Base-by-base conservation (phyloP, 1,140 invertebrate species). In the Epicauta chinensis region DNA sequence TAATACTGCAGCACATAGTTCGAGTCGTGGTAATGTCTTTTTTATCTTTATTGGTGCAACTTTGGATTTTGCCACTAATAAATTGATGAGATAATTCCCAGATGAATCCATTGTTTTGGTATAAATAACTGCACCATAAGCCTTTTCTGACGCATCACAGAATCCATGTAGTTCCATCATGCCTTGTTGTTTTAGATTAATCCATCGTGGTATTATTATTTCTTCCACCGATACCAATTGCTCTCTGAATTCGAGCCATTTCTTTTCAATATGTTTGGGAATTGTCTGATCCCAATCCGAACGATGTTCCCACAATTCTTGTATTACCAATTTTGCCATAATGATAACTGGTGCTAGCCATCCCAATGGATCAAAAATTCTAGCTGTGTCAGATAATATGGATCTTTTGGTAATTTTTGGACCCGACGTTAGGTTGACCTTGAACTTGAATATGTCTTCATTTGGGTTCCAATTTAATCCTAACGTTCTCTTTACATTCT, bases 31-130 rank as follows among this genome's bases (percentile, higher is more conserved):
- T 4, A 65, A 47, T 7, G 58, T 66, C n/a, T 40, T 48, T n/a
- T 50, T 57, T 2, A 17, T 29, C 43, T 68, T 68, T 6, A 69
- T 15, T 6, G 64, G 67, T 2, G 63, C 61, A 7, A 69, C 60
- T 11, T 41, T 51, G 38, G 51, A 62, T 59, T 65, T 69, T 7
- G 67, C 59, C 17, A 16, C 43, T 45, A 69, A 38, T 39, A 67
- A 51, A n/a, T 37, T 29, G 3, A 53, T 34, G 63, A 46, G n/a
- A n/a, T n/a, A n/a, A n/a, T n/a, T n/a, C n/a, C n/a, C n/a, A n/a
- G n/a, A n/a, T n/a, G n/a, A n/a, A n/a, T n/a, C n/a, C n/a, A n/a
- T n/a, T n/a, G n/a, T n/a, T n/a, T n/a, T n/a, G n/a, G n/a, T n/a
- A n/a, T n/a, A n/a, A n/a, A n/a, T n/a, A n/a, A n/a, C n/a, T n/a